Base-by-base conservation (phyloP, 2,113 vertebrate genomes). In the Actinemys pallida region DNA sequence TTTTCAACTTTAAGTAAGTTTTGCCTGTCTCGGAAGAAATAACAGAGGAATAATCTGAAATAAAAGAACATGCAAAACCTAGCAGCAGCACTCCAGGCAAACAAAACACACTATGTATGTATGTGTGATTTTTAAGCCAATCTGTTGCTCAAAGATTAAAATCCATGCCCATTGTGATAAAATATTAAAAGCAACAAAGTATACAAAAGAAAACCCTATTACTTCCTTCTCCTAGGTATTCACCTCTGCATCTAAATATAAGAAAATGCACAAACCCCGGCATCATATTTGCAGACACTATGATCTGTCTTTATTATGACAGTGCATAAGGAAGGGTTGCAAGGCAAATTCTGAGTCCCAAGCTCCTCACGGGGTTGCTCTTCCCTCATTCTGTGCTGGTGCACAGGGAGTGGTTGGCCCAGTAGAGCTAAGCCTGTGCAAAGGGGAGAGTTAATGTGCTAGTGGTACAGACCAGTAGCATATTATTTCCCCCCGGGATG, bases 1-100 rank as follows among this genome's bases (percentile, higher is more conserved):
- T 59, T 94, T 97, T 96, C 95, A 96, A 84, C 93, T 95, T 97
- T 94, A 95, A 92, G 89, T 96, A 97, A 96, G 49, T 96, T 92
- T 87, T 92, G 78, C 93, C 94, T 97, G 90, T 96, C 95, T 97
- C 93, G 11, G 27, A 59, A 29, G 10, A 27, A 59, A 59, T 59
- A 59, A 10, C 27, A 29, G 57, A 59, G 57, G 27, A 59, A 59
- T 59, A 94, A 87, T 93, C 90, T 93, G n/a, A 96, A 84, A 97
- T 93, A 93, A 94, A 27, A 93, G 91, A 83, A 92, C 65, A 95
- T 89, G 69, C 54, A 91, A 91, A 96, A 94, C 89, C 93, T 82
- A 96, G 83, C 76, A 92, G 75, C 94, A 88, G 82, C 13, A 84
- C 81, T 72, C 59, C 81, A 96, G 59, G 50, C 69, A 86, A 90